Evolutionary conservation across 2,113 vertebrate species (phyloP).

Genomic region (Seriola dumerili): DNA sequence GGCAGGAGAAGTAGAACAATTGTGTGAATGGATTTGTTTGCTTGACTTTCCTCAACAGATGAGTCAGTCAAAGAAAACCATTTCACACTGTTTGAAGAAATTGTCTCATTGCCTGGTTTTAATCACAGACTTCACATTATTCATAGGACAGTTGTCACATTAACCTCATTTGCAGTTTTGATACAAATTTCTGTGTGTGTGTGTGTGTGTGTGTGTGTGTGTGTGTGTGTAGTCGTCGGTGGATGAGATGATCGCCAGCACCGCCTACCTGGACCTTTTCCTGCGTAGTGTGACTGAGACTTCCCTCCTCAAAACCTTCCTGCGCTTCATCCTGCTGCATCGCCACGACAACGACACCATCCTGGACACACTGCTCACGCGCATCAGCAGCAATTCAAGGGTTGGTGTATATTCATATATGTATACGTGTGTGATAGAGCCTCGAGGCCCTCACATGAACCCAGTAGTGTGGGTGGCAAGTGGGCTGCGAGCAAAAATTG

Average conservation of each 20-base stretch:
- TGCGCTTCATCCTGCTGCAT: constrained; percentile 95
- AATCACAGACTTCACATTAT: not conserved
- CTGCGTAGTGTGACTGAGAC: constrained; percentile 93
- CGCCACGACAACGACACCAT: constrained; percentile 93
- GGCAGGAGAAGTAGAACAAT: not conserved
- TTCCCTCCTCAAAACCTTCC: constrained; percentile 93
- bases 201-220: not conserved
- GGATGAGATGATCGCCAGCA: constrained; percentile 98
- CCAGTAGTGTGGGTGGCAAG: constrained; percentile 50
- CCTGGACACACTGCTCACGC: constrained; percentile 94
- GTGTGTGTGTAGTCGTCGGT: constrained; percentile 88
- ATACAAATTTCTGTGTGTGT: not conserved
- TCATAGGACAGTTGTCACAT: not conserved
- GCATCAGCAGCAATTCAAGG: constrained; percentile 96
- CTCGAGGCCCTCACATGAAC: constrained; percentile 28
- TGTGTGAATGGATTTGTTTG: constrained; percentile 1
- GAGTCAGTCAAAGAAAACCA: constrained; percentile 2
- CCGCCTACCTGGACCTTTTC: constrained; percentile 97
- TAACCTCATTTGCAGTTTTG: not conserved
- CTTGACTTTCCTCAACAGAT: constrained; percentile 3
- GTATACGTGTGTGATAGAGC: not conserved
- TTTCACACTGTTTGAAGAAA: not conserved
- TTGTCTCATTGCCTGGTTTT: not conserved
- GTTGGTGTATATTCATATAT: constrained; percentile 74
- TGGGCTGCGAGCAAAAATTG: constrained; percentile 39